Base-by-base conservation (phyloP, 2,888 invertebrate species). In the Meteorus colon region DNA sequence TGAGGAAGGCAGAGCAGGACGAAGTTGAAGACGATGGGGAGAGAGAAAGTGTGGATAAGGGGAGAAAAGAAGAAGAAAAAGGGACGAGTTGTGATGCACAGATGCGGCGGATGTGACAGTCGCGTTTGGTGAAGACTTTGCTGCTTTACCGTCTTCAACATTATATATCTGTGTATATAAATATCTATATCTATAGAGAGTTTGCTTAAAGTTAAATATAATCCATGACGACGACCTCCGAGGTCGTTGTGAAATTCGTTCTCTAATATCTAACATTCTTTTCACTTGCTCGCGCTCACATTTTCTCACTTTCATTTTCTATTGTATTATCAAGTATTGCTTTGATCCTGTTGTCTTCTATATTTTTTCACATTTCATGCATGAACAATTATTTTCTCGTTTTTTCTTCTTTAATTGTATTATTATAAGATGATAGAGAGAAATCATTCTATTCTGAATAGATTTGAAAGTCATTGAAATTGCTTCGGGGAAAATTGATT, bases 31-130 rank as follows among this genome's bases (percentile, higher is more conserved):
- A 29, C 29, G 68, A 59, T 34, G 34, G 27, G 63, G 34, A 37
- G 59, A 60, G 51, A 73, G 59, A 65, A 71, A 69, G 68, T 34
- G 65, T 31, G 14, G n/a, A 60, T 37, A 75, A 76, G 79, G 74
- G 65, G n/a, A 48, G 48, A 48, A 16, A 48, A 48, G 16, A 48
- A 48, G 45, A 48, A 34, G 62, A 71, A 79, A 82, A 68, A 41
- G 59, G 82, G 79, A 81, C 81, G 83, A 84, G 82, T 82, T 81
- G 82, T 82, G 85, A 86, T 86, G 86, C 87, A 86, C 87, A 88
- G 87, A 88, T 88, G 88, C 86, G 86, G 84, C 87, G 87, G 87
- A 88, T 88, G 87, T 84, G 85, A 85, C 82, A 84, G 76, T 76
- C 75, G 76, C 78, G 76, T 73, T 69, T 45, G 29, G 37, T 60